Conservation (phyloP, 2,797 vertebrate species). For the Kryptopterus vitreolus region DNA sequence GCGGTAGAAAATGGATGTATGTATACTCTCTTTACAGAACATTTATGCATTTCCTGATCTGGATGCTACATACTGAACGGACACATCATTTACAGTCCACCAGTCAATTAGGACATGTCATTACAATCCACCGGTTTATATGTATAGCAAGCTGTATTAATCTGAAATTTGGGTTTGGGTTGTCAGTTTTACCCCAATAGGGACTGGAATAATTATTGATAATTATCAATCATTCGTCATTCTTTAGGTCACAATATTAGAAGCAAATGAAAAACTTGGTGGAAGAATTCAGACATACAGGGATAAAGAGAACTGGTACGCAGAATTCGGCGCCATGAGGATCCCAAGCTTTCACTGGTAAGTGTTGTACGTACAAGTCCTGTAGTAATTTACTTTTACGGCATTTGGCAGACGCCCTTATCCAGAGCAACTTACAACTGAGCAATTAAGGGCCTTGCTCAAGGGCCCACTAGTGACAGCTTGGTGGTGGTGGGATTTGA, state of each 20-base stretch:
- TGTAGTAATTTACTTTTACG: too few relatives aligned
- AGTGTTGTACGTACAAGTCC: slow-evolving; percentile 48
- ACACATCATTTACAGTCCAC: too few relatives aligned
- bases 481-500: too few relatives aligned
- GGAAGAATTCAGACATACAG: slow-evolving; percentile 81
- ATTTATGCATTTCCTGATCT: too few relatives aligned
- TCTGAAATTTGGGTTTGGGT: background rate
- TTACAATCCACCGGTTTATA: background rate
- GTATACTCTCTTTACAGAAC: too few relatives aligned
- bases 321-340: slow-evolving; percentile 85
- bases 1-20: too few relatives aligned
- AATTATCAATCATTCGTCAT: too few relatives aligned
- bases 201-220: background rate
- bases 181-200: background rate
- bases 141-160: background rate
- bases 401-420: too few relatives aligned
- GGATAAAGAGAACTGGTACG: slow-evolving; percentile 79
- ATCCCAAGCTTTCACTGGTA: slow-evolving; percentile 82
- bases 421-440: too few relatives aligned
- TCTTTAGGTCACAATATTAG: slow-evolving; percentile 79
- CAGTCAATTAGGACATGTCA: background rate
- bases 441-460: too few relatives aligned
- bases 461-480: too few relatives aligned
- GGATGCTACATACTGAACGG: background rate
- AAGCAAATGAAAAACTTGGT: slow-evolving; percentile 76